Evolutionary conservation across 2,113 vertebrate species (phyloP), one percentile per base, ranked within the genome.

Genomic region (Charadrius vociferus): DNA sequence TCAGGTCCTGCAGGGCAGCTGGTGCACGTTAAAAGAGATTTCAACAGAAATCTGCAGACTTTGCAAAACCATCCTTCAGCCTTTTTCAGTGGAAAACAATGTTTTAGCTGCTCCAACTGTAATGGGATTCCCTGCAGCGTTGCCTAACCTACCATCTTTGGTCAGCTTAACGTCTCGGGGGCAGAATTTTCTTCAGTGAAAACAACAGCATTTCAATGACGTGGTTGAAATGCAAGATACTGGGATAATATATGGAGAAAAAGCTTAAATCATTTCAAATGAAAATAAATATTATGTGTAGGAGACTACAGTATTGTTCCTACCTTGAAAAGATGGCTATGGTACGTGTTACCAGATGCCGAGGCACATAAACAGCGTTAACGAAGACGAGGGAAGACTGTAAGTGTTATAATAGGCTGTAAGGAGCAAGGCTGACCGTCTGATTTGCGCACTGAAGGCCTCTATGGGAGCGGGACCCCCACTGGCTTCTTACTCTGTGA

Each of bases 181-280:
- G 19, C 34, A 87, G 79, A 71, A 61, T 71, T 89, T 91, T 90
- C 41, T 77, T 90, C 47, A 53, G 72, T 72, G 56, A 75, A 86
- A 86, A 58, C 26, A 67, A 45, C 5, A 62, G 29, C 13, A 12
- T 83, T 72, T 72, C 55, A 43, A 23, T 52, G 23, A 32, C 1
- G 0, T 17, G 34, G 14, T 14, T 70, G 43, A 93, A 86, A 70
- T 53, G 24, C 11, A 50, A 71, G 67, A 50, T 80, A n/a, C 14
- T n/a, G 24, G n/a, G 32, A 70, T 56, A 74, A 67, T 15, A 74
- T 1, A 3, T 1, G 3, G n/a, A 86, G 27, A 14, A 86, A 84
- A 92, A 81, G 5, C 16, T 86, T 61, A 2, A 30, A 34, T n/a
- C 58, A 37, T 80, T 88, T 67, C 14, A 83, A 89, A 81, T 43